A percentile compares a stretch with the other conserved stretches of the same genome.
Conservation (phyloP, 2,888 invertebrate genomes). For the Megaustenia siamemsis region DNA sequence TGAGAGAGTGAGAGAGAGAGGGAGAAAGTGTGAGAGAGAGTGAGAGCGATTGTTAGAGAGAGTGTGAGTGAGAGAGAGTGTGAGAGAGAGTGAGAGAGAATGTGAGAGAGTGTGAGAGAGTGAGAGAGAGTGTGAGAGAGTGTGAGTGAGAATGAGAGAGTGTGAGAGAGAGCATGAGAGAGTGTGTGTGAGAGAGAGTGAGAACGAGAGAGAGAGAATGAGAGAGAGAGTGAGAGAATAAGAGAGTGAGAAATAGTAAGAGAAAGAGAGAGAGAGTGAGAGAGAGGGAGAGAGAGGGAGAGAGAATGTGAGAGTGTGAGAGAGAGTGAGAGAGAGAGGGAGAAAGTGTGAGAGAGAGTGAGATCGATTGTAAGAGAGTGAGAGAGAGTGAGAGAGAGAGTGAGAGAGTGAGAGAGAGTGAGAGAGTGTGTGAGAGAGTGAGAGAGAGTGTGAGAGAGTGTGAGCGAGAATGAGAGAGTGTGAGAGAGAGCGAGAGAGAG, state of each 20-base stretch:
- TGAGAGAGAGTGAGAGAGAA: slow-evolving; percentile 16
- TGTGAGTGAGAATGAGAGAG: not conserved
- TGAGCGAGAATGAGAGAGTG: too few species aligned
- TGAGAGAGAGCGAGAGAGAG: too few species aligned
- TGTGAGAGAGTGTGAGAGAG: slow-evolving; percentile 14
- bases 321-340: not conserved
- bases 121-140: slow-evolving; percentile 9
- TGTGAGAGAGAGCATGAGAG: not conserved
- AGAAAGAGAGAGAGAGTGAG: not conserved
- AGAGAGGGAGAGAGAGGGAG: slow-evolving; percentile 22
- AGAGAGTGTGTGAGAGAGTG: not conserved
- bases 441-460: slow-evolving; percentile 15
- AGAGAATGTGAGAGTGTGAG: not conserved
- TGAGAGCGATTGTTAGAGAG: not conserved
- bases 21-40: not conserved
- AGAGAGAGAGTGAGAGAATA: not conserved
- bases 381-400: too few species aligned
- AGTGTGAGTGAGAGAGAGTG: not conserved
- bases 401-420: too few species aligned
- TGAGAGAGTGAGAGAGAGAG: not conserved
- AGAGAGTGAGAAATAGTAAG: too few species aligned
- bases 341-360: not conserved
- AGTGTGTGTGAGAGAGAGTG: too few species aligned
- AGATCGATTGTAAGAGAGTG: not conserved
- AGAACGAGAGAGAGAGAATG: not conserved